Conservation (phyloP, 2,888 invertebrate species). For the Macaria notata region DNA sequence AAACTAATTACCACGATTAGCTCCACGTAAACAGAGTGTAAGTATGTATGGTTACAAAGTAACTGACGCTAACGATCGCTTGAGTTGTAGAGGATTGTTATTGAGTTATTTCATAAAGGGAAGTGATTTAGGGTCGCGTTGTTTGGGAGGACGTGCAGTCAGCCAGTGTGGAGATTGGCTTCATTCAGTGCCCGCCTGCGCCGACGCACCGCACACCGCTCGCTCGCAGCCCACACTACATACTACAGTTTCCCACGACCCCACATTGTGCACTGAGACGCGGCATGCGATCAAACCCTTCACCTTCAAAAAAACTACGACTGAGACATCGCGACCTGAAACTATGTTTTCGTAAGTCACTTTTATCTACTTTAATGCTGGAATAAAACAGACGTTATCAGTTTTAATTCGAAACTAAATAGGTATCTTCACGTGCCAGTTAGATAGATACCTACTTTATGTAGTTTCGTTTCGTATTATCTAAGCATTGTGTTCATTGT, state of each 20-base stretch:
- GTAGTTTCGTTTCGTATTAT: slow-evolving; percentile 5
- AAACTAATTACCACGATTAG: slow-evolving; percentile 21
- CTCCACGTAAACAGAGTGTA: slow-evolving; percentile 17
- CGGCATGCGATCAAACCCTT: slow-evolving; percentile 23
- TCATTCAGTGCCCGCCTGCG: slow-evolving; percentile 60
- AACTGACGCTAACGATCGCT: slow-evolving; percentile 23
- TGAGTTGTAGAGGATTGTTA: slow-evolving; percentile 31
- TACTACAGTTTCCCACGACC: slow-evolving; percentile 7
- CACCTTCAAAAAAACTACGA: slow-evolving; percentile 4
- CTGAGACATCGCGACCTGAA: slow-evolving; percentile 13
- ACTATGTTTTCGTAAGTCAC: slow-evolving; percentile 34
- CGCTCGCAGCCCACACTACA: slow-evolving; percentile 36
- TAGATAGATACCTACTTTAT: neutral
- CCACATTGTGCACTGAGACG: slow-evolving; percentile 16
- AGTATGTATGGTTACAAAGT: slow-evolving; percentile 13
- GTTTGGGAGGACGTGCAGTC: slow-evolving; percentile 37
- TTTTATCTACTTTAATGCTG: slow-evolving; percentile 10
- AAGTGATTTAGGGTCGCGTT: slow-evolving; percentile 55
- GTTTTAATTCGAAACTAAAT: slow-evolving; percentile 18
- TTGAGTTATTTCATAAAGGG: slow-evolving; percentile 56
- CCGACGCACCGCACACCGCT: slow-evolving; percentile 48
- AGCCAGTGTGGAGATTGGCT: slow-evolving; percentile 25
- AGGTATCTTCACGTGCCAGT: slow-evolving; percentile 10
- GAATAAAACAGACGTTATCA: slow-evolving; percentile 15
- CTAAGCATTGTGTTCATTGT: neutral